Percentiles rank a stretch among this genome's conserved stretches.
phyloP scores from a whole-genome alignment of 1,140 invertebrate genomes.

The Pseudomyrmex cubaensis region DNA sequence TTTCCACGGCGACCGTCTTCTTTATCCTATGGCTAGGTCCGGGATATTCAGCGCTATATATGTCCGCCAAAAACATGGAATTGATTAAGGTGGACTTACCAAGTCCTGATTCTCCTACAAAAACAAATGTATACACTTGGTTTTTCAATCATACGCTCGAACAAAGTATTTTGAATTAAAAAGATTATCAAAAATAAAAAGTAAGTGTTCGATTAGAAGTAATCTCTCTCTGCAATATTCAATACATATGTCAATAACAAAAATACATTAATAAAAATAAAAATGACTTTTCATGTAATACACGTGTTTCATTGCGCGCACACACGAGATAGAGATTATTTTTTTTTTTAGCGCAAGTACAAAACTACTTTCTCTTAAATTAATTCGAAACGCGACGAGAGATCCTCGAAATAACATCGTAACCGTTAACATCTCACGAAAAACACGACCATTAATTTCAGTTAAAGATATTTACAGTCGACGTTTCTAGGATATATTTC shows the following conservation, averaged over 20 bases:
- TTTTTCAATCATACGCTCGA: neutral
- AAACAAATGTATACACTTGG: neutral
- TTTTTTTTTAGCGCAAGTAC: neutral
- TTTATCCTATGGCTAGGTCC: conserved; percentile 95
- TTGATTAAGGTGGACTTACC: conserved; percentile 99
- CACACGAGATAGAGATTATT: neutral
- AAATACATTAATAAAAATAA: neutral
- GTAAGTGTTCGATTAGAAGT: too few relatives aligned
- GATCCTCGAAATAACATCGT: neutral
- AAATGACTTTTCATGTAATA: neutral
- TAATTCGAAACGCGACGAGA: neutral
- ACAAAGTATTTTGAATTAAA: neutral
- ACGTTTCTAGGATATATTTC: neutral
- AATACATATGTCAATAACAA: neutral
- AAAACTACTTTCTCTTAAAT: conserved; percentile 2
- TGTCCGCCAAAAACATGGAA: conserved; percentile 99
- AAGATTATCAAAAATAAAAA: too few relatives aligned
- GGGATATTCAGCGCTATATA: conserved; percentile 95
- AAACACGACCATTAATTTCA: conserved; percentile 29
- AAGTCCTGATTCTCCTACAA: conserved; percentile 95
- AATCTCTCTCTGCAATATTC: too few relatives aligned
- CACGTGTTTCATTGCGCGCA: neutral
- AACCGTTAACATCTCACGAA: neutral
- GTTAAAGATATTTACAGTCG: conserved; percentile 12
- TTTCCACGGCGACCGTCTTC: conserved; percentile 97